Evolutionary conservation across 2,797 vertebrate species (phyloP), one percentile per base, ranked within the genome.

Genomic region (Sebastes paucispinis): DNA sequence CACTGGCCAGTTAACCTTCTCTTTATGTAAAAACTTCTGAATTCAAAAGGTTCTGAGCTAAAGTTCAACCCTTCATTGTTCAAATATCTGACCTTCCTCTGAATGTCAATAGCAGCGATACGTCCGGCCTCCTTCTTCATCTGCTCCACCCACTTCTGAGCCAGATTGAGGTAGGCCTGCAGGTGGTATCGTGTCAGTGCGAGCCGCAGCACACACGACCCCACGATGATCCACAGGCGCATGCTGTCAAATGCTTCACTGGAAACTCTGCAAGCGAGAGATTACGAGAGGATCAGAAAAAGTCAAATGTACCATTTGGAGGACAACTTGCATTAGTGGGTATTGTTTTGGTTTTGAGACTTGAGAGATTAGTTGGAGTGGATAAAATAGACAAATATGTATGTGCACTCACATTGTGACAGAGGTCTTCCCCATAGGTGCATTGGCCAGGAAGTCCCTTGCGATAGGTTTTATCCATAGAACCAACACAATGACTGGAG

Each of bases 111-210:
- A 9, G 95, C 95, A 1, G 97, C 86, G 0, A 99, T 99, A 3
- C 97, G 96, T 4, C 98, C 98, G 0, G 97, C 98, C 77, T 99
- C 97, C 88, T 91, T 96, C 91, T 96, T 96, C 96, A 99, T 96
- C 89, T 96, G 97, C 71, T 97, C 96, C 90, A 98, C 97, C 93
- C 98, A 99, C 86, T 96, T 95, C 88, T 96, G 95, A 2, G 98
- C 95, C 81, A 99, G 94, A 80, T 96, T 96, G 80, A 99, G 96
- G 91, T 99, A 99, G 1, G 98, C 98, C 93, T 99, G 98, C 83
- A 99, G 93, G 93, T 99, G 98, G 62, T 92, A 95, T 5, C 97
- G 96, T 2, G 96, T 96, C 78, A 98, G 77, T 0, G 87, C 93
- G 55, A 99, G 86, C 13, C 97, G 95, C 81, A 99, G 87, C 29